These are phyloP conservation scores for Eupithecia abbreviata DNA, from an alignment of 2,888 invertebrate genomes.

Conservation along the genomic window DNA sequence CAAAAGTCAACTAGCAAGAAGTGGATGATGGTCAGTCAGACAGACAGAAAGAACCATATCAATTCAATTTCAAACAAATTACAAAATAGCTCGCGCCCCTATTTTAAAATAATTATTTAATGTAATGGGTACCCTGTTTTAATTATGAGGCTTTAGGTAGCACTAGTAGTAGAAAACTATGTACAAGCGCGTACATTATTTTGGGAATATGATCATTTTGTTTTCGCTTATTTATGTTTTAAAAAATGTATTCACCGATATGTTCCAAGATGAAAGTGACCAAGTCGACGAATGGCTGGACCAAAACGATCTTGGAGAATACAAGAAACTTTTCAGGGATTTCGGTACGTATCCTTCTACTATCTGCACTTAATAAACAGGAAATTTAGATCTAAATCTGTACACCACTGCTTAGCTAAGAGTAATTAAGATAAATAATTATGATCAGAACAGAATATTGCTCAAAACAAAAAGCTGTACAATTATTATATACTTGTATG, in stretches of 20 bases:
- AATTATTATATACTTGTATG: no score
- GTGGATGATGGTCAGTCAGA: no score
- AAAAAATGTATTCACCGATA: constrained; percentile 67
- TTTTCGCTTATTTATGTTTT: constrained; percentile 69
- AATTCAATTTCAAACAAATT: no score
- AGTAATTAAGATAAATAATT: not conserved
- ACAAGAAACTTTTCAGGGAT: constrained; percentile 87
- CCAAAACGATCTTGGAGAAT: constrained; percentile 88
- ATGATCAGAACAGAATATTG: not conserved
- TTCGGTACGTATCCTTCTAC: constrained; percentile 84
- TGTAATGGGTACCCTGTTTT: constrained; percentile 43
- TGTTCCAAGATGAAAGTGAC: constrained; percentile 81
- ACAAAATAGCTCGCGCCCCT: no score
- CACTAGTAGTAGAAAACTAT: constrained; percentile 53
- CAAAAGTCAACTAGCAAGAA: no score
- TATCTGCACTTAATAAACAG: not conserved
- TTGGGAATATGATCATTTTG: constrained; percentile 65
- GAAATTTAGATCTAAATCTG: not conserved
- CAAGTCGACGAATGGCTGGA: constrained; percentile 90
- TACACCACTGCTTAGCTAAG: not conserved
- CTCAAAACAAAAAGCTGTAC: not conserved
- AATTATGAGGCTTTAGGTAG: constrained; percentile 58
- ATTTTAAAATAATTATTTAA: no score
- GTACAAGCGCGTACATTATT: constrained; percentile 68
- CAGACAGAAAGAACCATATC: no score